Percentiles rank a stretch among this genome's conserved stretches.
Conservation (phyloP, 2,113 vertebrate genomes). For the Lycaon pictus region DNA sequence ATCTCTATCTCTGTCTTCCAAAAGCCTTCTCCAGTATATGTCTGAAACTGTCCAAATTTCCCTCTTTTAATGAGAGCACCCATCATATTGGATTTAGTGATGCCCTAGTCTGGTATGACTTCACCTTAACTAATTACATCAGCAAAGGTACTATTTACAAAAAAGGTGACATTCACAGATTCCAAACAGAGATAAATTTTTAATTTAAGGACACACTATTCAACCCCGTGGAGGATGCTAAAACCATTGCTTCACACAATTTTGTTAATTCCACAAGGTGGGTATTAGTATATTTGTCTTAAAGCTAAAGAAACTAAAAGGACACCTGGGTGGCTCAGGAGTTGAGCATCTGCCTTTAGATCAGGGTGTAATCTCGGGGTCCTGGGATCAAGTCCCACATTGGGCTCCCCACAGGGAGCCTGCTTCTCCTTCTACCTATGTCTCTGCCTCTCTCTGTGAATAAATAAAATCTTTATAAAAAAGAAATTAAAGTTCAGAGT, state of each 20-base stretch:
- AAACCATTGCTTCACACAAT: not conserved
- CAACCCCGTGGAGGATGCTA: not conserved
- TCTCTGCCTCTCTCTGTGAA: no score
- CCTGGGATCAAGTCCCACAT: no score
- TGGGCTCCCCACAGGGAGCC: no score
- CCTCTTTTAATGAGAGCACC: not conserved
- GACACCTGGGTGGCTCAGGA: no score
- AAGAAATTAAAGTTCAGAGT: not conserved
- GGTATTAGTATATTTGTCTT: not conserved
- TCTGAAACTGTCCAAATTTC: not conserved
- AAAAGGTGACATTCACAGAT: not conserved
- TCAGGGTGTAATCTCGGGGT: no score
- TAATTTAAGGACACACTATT: not conserved
- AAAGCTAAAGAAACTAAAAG: not conserved
- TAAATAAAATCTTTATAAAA: no score
- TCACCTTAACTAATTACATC: not conserved
- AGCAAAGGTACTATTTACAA: not conserved
- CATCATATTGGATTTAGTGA: not conserved
- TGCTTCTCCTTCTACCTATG: no score
- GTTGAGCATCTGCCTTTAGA: no score
- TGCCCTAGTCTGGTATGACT: not conserved
- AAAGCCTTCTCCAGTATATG: not conserved
- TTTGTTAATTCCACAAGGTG: not conserved
- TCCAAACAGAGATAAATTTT: not conserved
- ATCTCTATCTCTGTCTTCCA: not conserved